Percentiles rank a stretch among this genome's conserved stretches.
Evolutionary conservation across 35 echinoderm and acorn worm species (phyloP).

Genomic region (Chiridota heheva): DNA sequence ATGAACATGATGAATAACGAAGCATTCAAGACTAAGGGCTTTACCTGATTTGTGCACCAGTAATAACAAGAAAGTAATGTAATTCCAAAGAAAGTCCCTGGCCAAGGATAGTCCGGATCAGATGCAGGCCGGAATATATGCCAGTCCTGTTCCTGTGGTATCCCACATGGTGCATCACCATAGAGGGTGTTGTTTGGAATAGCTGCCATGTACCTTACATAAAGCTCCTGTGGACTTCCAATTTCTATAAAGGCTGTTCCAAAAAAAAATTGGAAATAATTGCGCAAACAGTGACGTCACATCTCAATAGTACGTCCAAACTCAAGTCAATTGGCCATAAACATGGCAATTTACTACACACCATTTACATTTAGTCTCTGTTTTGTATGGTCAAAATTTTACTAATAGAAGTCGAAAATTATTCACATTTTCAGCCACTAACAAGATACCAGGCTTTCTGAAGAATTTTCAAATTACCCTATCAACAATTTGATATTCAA

Average conservation of each 20-base stretch:
- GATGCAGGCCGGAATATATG: conserved; percentile 77
- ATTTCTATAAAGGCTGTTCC: conserved; percentile 48
- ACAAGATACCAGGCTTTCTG: too few species aligned
- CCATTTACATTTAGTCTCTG: background rate
- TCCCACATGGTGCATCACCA: conserved; percentile 69
- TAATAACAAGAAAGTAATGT: conserved; percentile 81
- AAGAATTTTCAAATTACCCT: too few species aligned
- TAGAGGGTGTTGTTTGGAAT: conserved; percentile 65
- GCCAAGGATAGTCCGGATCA: conserved; percentile 82
- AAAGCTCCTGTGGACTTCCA: conserved; percentile 49
- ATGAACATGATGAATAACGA: too few species aligned
- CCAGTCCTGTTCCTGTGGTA: conserved; percentile 65
- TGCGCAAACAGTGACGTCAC: background rate
- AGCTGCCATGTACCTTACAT: conserved; percentile 68
- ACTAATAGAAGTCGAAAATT: too few species aligned
- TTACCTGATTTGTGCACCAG: conserved; percentile 97
- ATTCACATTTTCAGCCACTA: too few species aligned
- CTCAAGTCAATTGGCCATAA: background rate
- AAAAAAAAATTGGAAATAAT: background rate
- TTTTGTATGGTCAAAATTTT: too few species aligned
- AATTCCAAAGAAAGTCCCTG: conserved; percentile 90
- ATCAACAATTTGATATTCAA: too few species aligned
- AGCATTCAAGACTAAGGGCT: too few species aligned
- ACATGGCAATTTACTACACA: background rate
- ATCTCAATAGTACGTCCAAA: background rate